Percentiles rank a stretch among this genome's conserved stretches.
Evolutionary conservation across 2,797 vertebrate genomes (phyloP).

Genomic region (Labroides dimidiatus): DNA sequence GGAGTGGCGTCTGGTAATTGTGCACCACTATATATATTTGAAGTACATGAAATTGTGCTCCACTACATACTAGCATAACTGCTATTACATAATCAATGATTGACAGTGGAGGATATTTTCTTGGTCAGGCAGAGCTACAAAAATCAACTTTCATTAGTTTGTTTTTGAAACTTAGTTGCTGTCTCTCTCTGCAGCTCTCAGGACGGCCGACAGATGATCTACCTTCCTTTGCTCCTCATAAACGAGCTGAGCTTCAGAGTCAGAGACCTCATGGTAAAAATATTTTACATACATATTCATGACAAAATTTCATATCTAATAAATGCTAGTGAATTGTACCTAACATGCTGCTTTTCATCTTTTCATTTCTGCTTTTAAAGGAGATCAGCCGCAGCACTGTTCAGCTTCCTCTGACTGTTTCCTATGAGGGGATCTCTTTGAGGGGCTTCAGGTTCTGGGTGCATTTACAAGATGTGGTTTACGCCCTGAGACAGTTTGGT

Average conservation of each 20-base stretch:
- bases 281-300: background rate
- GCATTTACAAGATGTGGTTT: constrained; percentile 95
- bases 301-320: background rate
- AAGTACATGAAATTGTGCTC: too few relatives aligned
- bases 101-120: too few relatives aligned
- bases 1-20: too few relatives aligned
- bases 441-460: constrained; percentile 95
- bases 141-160: background rate
- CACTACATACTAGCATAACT: too few relatives aligned
- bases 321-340: background rate
- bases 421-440: constrained; percentile 92
- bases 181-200: constrained; percentile 84
- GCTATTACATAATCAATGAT: too few relatives aligned
- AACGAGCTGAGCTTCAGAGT: constrained; percentile 95
- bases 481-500: constrained; percentile 95
- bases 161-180: background rate
- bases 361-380: constrained; percentile 63
- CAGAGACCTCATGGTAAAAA: constrained; percentile 92
- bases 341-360: background rate
- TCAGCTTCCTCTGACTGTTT: constrained; percentile 91
- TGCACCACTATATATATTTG: too few relatives aligned
- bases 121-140: background rate
- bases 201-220: constrained; percentile 89
- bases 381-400: constrained; percentile 89
- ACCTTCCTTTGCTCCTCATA: constrained; percentile 96